Base-by-base conservation (phyloP, 2,888 invertebrate genomes). In the Hoplodrina blanda region DNA sequence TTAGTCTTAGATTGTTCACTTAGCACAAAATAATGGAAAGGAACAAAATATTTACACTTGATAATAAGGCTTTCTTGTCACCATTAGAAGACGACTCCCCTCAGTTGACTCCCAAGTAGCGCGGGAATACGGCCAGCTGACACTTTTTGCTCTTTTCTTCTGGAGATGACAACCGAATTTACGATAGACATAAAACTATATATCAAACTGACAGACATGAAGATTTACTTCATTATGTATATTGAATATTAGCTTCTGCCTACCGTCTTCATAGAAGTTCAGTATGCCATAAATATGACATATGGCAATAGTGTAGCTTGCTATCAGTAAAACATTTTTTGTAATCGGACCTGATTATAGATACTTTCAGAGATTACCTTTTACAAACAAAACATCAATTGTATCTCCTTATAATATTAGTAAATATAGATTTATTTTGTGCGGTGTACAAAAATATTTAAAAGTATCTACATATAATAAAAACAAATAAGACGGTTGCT, bases 71-170 rank as follows among this genome's bases (percentile, higher is more conserved):
- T 70, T 75, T 62, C 61, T 57, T 49, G 75, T 25, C 49, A 63
- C 69, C 69, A 53, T 70, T 25, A 70, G 75, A 70, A 63, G 63
- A 69, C 53, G 17, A 57, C 70, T 57, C 64, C 75, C 76, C 71
- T 70, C 61, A 11, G 37, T 76, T 76, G 76, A 62, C 72, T 76
- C 62, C 50, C n/a, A 71, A 76, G 76, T 59, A 60, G 37, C 76
- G 76, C 55, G 76, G 73, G 68, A 76, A 76, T 57, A 11, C 19
- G 13, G 37, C 25, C 76, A 76, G 65, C 76, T 76, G 76, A 66
- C 61, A 66, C 59, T 61, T 37, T 70, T 59, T 76, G 65, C 66
- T 71, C 71, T 66, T 65, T 76, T 76, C 57, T 76, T 72, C 41
- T 65, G 41, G 6, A 62, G 49, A 71, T 65, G 70, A 65, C 61